A percentile compares a stretch with the other conserved stretches of the same genome.
phyloP scores from a whole-genome alignment of 2,113 vertebrate species.

The Petrocephalus zakoni region DNA sequence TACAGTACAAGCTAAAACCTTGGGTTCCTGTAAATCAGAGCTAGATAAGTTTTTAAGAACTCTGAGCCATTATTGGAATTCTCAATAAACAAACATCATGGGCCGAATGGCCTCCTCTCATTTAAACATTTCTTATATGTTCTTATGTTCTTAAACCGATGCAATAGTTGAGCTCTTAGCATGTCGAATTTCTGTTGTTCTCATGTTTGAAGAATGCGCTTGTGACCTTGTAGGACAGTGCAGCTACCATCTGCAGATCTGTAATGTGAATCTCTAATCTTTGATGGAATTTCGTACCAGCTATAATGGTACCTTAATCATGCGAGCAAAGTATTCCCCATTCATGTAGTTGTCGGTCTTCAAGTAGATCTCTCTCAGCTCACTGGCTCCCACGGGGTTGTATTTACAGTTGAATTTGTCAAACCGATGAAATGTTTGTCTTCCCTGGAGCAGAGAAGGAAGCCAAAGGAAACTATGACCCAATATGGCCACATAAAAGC shows the following conservation, averaged over 20 bases:
- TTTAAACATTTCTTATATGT: no score
- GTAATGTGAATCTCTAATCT: not conserved
- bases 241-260: not conserved
- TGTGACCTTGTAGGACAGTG: not conserved
- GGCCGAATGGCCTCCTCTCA: no score
- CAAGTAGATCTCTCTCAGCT: constrained; percentile 89
- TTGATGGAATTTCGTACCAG: not conserved
- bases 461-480: not conserved
- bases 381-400: constrained; percentile 94
- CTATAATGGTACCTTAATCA: constrained; percentile 76
- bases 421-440: constrained; percentile 96
- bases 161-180: not conserved
- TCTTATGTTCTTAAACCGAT: not conserved
- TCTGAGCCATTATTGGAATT: no score
- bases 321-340: constrained; percentile 94
- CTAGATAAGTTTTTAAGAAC: no score
- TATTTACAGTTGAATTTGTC: constrained; percentile 99
- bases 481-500: not conserved
- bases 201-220: not conserved
- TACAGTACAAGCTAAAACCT: no score
- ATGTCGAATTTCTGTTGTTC: not conserved
- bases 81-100: no score
- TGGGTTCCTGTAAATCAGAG: no score
- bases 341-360: constrained; percentile 91
- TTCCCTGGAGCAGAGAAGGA: constrained; percentile 64